Base-by-base conservation (phyloP, 2,113 vertebrate genomes). In the Irena cyanogastra region DNA sequence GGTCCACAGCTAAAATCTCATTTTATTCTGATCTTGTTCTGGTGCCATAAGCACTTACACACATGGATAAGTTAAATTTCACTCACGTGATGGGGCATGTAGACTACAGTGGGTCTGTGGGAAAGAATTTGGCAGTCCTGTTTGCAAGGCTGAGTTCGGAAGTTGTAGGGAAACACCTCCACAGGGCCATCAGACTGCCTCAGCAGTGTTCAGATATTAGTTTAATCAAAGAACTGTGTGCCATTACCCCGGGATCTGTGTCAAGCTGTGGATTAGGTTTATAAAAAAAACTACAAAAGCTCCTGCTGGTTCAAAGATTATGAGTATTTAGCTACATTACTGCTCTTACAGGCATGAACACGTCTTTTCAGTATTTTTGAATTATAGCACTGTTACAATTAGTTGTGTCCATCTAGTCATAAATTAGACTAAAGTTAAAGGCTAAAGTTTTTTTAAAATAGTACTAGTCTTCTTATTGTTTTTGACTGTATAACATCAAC, bases 191-290 rank as follows among this genome's bases (percentile, higher is more conserved):
- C 83, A 63, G 83, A 59, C 91, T 94, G 85, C 90, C 17, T 23
- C 17, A 41, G 35, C 52, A 52, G 90, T 96, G 84, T 93, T 96
- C 92, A 94, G 96, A 93, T 98, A 97, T 95, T 97, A 96, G 95
- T 97, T 97, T 96, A 97, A 95, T 97, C 96, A 98, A 96, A 98
- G 96, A 96, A 97, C 81, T 96, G 85, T 97, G 82, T 96, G 96
- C 93, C 70, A 82, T 97, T 98, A 97, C 95, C 80, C 66, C 90
- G 95, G 96, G 91, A 97, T 97, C 95, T 96, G 63, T 97, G 97
- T 98, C 97, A 98, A 97, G 94, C 95, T 97, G 94, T 97, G 97
- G 97, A 98, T 98, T 98, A 98, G 71, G 84, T 97, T 97, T 95
- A 94, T 93, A 96, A 94, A 93, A 94, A 75, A 77, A 75, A 2